phyloP scores from a whole-genome alignment of 2,113 vertebrate species.

The Oreotragus oreotragus region DNA sequence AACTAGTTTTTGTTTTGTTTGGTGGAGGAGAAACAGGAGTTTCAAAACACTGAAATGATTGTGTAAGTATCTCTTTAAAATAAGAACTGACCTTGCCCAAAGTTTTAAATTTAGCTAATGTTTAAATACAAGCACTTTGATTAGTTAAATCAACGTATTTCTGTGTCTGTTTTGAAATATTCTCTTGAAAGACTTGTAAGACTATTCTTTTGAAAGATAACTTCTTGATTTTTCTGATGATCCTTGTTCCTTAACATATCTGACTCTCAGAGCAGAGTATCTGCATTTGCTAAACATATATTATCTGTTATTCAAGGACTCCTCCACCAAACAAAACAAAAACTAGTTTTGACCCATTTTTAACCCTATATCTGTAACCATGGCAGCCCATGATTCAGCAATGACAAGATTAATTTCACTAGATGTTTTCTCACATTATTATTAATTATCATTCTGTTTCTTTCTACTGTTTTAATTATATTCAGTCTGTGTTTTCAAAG shows the following conservation, averaged over 20 bases:
- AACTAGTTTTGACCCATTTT: neutral
- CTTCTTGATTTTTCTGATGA: neutral
- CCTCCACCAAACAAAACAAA: neutral
- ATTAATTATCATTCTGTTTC: neutral
- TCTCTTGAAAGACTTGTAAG: neutral
- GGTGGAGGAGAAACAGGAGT: accelerated
- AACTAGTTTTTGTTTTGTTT: neutral
- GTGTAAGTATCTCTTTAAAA: neutral
- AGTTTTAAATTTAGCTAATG: neutral
- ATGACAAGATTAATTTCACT: neutral
- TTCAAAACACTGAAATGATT: neutral
- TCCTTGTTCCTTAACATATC: neutral
- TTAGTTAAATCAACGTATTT: neutral
- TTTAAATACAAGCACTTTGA: neutral
- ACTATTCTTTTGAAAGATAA: neutral
- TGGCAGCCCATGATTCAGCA: neutral
- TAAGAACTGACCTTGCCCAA: neutral
- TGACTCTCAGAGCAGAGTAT: neutral
- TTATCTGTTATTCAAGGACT: neutral
- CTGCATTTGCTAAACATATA: neutral
- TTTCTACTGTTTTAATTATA: neutral
- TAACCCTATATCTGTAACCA: neutral
- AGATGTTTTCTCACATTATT: neutral
- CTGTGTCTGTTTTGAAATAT: neutral
- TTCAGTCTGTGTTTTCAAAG: neutral